These are phyloP conservation scores for Denticeps clupeoides DNA, from an alignment of 2,797 vertebrate genomes.

Conservation along the genomic window DNA sequence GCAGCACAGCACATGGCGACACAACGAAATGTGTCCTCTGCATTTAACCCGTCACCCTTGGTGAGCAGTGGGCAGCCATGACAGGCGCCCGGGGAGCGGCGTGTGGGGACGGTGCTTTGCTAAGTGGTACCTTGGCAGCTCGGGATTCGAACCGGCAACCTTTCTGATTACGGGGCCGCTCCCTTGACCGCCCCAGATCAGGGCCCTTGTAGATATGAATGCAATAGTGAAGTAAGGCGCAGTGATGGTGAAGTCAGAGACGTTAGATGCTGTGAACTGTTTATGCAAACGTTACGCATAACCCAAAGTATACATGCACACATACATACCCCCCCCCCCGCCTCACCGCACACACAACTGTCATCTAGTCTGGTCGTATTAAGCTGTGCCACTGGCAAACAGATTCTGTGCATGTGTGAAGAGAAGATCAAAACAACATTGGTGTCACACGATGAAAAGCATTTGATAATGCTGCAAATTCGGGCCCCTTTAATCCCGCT, in stretches of 20 bases:
- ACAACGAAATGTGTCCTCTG: too few relatives aligned
- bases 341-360: slow-evolving; percentile 30
- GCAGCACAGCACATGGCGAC: too few relatives aligned
- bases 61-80: too few relatives aligned
- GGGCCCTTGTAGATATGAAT: too few relatives aligned
- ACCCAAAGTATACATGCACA: slow-evolving; percentile 12
- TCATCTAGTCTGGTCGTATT: slow-evolving; percentile 47
- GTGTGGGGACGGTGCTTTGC: too few relatives aligned
- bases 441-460: slow-evolving; percentile 63
- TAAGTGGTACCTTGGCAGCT: too few relatives aligned
- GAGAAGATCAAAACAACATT: slow-evolving; percentile 57
- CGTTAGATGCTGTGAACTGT: slow-evolving; percentile 24
- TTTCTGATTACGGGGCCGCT: too few relatives aligned
- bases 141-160: too few relatives aligned
- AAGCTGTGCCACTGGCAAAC: slow-evolving; percentile 37
- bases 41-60: too few relatives aligned
- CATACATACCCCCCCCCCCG: not conserved
- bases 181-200: too few relatives aligned
- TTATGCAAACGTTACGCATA: slow-evolving; percentile 30
- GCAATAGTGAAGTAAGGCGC: too few relatives aligned
- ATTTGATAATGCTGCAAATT: slow-evolving; percentile 63
- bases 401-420: slow-evolving; percentile 40
- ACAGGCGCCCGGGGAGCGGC: too few relatives aligned
- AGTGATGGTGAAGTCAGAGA: slow-evolving; percentile 9
- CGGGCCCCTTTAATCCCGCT: slow-evolving; percentile 52